phyloP scores from a whole-genome alignment of 2,888 invertebrate genomes.

The Callimorpha dominula region DNA sequence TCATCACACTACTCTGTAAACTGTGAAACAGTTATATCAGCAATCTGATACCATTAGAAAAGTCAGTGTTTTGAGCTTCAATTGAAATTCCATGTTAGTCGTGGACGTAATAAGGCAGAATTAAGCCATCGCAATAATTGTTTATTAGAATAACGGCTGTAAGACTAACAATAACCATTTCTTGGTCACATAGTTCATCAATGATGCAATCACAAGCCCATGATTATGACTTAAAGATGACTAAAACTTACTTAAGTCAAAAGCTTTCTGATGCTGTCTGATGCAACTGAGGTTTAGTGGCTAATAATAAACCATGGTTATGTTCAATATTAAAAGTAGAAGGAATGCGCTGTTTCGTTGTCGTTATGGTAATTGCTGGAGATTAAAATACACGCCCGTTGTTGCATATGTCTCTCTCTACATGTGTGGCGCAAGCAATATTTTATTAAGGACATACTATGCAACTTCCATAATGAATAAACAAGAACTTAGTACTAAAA shows the following conservation, averaged over 20 bases:
- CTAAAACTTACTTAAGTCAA: neutral
- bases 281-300: neutral
- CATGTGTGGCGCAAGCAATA: slow-evolving; percentile 2
- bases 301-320: neutral
- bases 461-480: neutral
- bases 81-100: too few relatives aligned
- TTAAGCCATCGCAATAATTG: neutral
- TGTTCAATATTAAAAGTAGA: neutral
- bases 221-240: neutral
- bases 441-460: neutral
- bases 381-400: neutral
- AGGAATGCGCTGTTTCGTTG: neutral
- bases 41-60: too few relatives aligned
- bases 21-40: too few relatives aligned
- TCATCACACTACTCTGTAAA: too few relatives aligned
- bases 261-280: neutral
- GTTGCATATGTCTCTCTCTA: neutral
- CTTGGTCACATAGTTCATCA: neutral
- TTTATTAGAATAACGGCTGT: neutral
- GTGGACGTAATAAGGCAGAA: neutral
- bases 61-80: too few relatives aligned
- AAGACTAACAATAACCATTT: neutral
- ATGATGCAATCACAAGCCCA: too few relatives aligned
- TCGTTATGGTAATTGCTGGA: neutral
- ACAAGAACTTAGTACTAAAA: neutral